phyloP scores from a whole-genome alignment of 2,797 vertebrate genomes.

The Fistularia commersonii region DNA sequence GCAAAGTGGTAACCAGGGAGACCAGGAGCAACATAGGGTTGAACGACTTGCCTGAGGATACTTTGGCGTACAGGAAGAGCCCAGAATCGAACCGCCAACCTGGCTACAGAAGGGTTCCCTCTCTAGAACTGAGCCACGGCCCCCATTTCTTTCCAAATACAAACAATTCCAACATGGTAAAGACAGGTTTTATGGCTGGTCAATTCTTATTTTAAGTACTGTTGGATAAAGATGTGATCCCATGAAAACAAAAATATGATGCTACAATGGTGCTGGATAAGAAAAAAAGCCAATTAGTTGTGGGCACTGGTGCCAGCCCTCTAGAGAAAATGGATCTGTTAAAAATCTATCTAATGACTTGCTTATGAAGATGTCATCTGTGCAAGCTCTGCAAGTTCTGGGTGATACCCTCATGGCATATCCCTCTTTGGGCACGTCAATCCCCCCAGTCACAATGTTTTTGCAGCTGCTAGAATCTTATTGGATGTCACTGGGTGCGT shows the following conservation, averaged over 20 bases:
- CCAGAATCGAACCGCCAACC: too few species aligned
- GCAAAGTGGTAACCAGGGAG: too few species aligned
- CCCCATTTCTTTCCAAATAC: slow-evolving; percentile 3
- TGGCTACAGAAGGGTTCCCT: too few species aligned
- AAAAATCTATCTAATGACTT: slow-evolving; percentile 62
- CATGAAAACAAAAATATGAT: slow-evolving; percentile 44
- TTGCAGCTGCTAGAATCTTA: slow-evolving; percentile 71
- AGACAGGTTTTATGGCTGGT: slow-evolving; percentile 33
- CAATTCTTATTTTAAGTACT: slow-evolving; percentile 33
- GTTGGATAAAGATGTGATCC: slow-evolving; percentile 41
- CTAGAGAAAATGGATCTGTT: slow-evolving; percentile 50
- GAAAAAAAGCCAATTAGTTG: slow-evolving; percentile 66
- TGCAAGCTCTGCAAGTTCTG: slow-evolving; percentile 67
- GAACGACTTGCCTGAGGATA: too few species aligned
- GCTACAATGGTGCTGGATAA: slow-evolving; percentile 46
- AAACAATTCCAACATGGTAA: slow-evolving; percentile 7
- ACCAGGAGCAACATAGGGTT: too few species aligned
- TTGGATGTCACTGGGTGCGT: slow-evolving; percentile 65
- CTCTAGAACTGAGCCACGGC: too few species aligned
- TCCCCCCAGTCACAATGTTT: slow-evolving; percentile 61
- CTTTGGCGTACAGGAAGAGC: too few species aligned
- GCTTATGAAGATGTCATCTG: slow-evolving; percentile 78
- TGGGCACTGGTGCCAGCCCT: slow-evolving; percentile 58
- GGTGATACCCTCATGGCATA: slow-evolving; percentile 63
- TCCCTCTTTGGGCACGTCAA: slow-evolving; percentile 55